These are phyloP conservation scores for Macrotus californicus DNA, from an alignment of 2,113 vertebrate species.

Conservation along the genomic window DNA sequence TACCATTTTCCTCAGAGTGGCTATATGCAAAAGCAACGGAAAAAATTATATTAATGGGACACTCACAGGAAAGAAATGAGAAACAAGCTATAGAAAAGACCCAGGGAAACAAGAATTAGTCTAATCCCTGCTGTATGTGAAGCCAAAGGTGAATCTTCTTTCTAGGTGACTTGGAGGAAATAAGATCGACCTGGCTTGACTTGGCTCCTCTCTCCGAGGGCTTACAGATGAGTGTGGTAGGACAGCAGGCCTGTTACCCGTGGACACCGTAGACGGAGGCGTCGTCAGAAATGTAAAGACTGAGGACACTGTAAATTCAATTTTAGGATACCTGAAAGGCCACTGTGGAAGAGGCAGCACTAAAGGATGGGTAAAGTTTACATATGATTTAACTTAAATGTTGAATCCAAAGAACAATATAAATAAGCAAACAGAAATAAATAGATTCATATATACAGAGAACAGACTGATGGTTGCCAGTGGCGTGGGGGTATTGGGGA, in stretches of 20 bases:
- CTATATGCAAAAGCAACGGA: background rate
- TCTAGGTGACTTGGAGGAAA: background rate
- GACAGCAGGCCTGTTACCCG: background rate
- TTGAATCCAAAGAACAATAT: background rate
- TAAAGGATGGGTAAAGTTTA: background rate
- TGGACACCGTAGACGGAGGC: background rate
- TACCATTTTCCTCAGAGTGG: background rate
- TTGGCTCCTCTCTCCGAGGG: background rate
- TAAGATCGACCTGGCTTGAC: background rate
- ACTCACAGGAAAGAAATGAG: background rate
- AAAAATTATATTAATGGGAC: background rate
- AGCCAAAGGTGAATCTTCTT: background rate
- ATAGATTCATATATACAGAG: background rate
- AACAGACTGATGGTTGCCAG: background rate
- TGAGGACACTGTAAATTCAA: background rate
- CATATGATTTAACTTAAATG: background rate
- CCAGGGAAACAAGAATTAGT: background rate
- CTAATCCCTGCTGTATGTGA: background rate
- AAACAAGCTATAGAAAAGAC: background rate
- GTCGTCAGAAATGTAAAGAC: background rate
- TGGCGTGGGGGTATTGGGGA: fast-evolving
- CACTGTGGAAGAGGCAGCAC: background rate
- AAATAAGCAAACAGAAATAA: background rate
- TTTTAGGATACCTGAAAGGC: background rate
- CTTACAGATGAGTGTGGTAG: background rate